These are phyloP conservation scores for Chrysolina oricalcia DNA, from an alignment of 2,888 invertebrate species.

Conservation along the genomic window DNA sequence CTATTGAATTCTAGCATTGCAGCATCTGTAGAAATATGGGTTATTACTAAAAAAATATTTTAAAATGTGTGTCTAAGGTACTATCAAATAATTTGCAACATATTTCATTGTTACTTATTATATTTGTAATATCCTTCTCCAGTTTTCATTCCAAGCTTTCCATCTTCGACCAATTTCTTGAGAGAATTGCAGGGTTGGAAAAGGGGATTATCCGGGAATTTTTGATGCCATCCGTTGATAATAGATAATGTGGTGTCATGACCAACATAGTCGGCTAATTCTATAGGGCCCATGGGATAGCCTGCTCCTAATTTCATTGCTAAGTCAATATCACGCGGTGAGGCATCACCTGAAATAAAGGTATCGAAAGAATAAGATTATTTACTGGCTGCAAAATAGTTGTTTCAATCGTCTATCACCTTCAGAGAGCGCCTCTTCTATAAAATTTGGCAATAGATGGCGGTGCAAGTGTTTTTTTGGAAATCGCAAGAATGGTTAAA, in stretches of 20 bases:
- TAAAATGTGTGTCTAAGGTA: neutral
- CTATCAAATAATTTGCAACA: neutral
- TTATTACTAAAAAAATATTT: neutral
- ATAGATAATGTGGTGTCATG: slow-evolving; percentile 86
- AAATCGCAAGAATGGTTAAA: no score
- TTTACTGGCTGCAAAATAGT: neutral
- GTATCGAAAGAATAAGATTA: neutral
- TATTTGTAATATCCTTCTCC: slow-evolving; percentile 91
- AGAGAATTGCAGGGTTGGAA: slow-evolving; percentile 78
- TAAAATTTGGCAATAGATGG: no score
- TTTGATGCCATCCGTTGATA: slow-evolving; percentile 84
- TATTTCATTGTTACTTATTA: slow-evolving; percentile 69
- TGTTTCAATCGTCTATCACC: no score
- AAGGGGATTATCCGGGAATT: slow-evolving; percentile 80
- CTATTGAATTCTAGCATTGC: no score
- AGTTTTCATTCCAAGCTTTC: slow-evolving; percentile 85
- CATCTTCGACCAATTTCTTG: slow-evolving; percentile 82
- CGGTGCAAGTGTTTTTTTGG: no score
- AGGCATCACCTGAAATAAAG: slow-evolving; percentile 78
- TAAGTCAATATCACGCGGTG: slow-evolving; percentile 86
- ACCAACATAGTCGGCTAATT: slow-evolving; percentile 88
- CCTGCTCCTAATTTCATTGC: slow-evolving; percentile 95
- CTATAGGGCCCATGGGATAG: slow-evolving; percentile 93
- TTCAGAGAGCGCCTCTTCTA: no score
- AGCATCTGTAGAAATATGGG: neutral